These are phyloP conservation scores for Neolamprologus sp. DNA, from an alignment of 2,113 vertebrate species.

Conservation along the genomic window DNA sequence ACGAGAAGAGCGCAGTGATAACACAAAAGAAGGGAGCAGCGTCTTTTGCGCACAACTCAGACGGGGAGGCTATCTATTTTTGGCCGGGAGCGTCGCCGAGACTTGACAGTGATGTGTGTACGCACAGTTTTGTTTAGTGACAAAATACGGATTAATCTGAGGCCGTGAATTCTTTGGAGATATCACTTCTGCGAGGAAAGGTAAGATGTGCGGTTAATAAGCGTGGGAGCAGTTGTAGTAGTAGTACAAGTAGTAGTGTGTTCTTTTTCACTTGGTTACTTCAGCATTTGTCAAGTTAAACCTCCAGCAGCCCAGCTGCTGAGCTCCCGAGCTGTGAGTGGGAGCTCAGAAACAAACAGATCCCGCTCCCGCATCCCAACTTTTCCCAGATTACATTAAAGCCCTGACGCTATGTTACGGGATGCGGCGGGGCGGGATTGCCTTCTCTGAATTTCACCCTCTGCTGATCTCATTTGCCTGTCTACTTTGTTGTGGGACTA, in stretches of 20 bases:
- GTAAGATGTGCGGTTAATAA: constrained; percentile 13
- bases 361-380: neutral
- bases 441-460: constrained; percentile 41
- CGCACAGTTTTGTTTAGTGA: constrained; percentile 1
- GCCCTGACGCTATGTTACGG: neutral
- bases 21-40: neutral
- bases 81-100: constrained; percentile 4
- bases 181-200: neutral
- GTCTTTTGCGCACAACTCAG: constrained; percentile 15
- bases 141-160: constrained; percentile 49
- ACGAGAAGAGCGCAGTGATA: neutral
- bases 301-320: neutral
- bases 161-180: neutral
- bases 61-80: constrained; percentile 25
- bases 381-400: constrained; percentile 24
- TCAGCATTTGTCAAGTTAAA: neutral
- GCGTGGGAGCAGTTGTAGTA: neutral
- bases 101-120: constrained; percentile 39
- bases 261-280: neutral
- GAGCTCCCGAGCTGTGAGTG: neutral
- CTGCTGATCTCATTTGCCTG: constrained; percentile 26
- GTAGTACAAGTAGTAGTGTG: neutral
- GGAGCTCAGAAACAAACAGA: neutral
- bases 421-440: neutral
- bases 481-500: constrained; percentile 44